phyloP scores from a whole-genome alignment of 2,113 vertebrate genomes.

The Entomyzon cyanotis region DNA sequence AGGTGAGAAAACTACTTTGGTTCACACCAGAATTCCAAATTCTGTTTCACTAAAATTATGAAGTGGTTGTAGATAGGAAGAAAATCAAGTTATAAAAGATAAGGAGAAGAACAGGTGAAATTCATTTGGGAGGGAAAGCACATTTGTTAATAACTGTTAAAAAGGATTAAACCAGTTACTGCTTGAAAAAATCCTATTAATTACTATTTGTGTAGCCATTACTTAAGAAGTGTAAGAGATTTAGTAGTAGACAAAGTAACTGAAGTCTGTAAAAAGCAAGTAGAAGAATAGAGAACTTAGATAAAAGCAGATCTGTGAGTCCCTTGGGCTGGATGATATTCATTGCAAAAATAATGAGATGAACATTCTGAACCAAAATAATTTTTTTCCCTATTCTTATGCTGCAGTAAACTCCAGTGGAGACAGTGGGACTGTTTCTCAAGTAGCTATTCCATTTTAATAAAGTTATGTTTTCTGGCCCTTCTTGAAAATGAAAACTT shows the following conservation, averaged over 20 bases:
- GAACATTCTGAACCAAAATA: neutral
- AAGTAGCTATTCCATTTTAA: neutral
- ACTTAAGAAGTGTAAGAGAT: neutral
- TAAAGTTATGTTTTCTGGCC: neutral
- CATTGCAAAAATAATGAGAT: neutral
- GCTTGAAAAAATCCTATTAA: neutral
- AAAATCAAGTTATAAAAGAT: neutral
- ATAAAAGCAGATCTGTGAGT: neutral
- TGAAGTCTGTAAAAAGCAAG: neutral
- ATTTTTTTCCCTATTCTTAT: neutral
- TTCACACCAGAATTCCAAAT: neutral
- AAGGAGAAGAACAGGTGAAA: neutral
- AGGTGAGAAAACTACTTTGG: neutral
- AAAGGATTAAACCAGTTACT: neutral
- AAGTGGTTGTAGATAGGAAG: neutral
- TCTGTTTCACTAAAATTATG: neutral
- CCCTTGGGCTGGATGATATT: neutral
- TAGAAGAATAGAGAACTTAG: neutral
- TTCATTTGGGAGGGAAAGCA: neutral
- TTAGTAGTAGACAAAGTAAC: neutral
- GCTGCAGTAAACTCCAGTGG: neutral
- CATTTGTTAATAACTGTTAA: neutral
- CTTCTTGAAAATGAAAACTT: neutral
- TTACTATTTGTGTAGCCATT: neutral
- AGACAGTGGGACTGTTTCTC: neutral